phyloP scores from a whole-genome alignment of 2,888 invertebrate genomes.

The Labia minor region DNA sequence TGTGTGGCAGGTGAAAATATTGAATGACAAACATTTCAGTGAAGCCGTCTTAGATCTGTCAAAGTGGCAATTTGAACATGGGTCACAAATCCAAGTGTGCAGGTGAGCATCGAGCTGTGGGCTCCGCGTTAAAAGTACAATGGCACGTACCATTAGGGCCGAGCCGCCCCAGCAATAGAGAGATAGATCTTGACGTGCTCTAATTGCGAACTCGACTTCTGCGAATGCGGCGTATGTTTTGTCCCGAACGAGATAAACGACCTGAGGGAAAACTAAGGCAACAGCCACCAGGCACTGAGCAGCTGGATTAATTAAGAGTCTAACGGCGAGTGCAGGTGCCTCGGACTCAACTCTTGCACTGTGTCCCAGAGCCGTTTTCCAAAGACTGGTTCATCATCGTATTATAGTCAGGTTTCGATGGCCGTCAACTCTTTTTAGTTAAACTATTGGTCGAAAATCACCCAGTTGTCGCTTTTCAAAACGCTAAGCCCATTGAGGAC shows the following conservation, averaged over 20 bases:
- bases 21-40: not conserved
- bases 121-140: not conserved
- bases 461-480: too few relatives aligned
- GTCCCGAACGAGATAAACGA: not conserved
- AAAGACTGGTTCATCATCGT: not conserved
- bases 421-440: not conserved
- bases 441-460: too few relatives aligned
- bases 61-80: not conserved
- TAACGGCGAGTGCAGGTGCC: conserved; percentile 13
- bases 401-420: not conserved
- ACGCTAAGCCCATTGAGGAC: too few relatives aligned
- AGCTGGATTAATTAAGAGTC: conserved; percentile 8
- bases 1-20: not conserved
- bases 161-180: conserved; percentile 7
- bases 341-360: not conserved
- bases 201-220: not conserved
- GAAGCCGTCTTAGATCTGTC: not conserved
- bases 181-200: conserved; percentile 8
- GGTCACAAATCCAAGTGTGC: not conserved
- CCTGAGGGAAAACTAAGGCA: conserved; percentile 7
- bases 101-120: not conserved
- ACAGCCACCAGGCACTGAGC: not conserved
- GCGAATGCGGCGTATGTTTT: not conserved
- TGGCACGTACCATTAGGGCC: conserved; percentile 1
- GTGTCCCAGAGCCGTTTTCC: not conserved